A percentile compares a stretch with the other conserved stretches of the same genome.
These are phyloP conservation scores for Ormyrus pomaceus DNA, from an alignment of 2,888 invertebrate genomes.

Conservation along the genomic window DNA sequence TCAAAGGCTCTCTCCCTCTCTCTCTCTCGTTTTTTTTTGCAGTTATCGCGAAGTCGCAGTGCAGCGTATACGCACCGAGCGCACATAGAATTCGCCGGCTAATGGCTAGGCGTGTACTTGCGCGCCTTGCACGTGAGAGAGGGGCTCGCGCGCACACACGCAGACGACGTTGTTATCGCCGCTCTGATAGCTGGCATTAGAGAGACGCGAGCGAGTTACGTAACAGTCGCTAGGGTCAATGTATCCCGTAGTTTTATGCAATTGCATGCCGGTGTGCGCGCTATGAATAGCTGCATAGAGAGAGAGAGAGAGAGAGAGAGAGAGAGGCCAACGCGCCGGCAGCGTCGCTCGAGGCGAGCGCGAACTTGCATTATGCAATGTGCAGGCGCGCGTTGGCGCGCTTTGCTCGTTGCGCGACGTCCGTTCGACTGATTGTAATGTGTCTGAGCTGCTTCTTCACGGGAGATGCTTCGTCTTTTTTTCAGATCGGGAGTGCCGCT, in stretches of 20 bases:
- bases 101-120: no score
- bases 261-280: conserved; percentile 67
- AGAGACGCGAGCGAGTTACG: conserved; percentile 52
- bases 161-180: conserved; percentile 64
- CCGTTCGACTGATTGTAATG: no score
- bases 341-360: conserved; percentile 1
- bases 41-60: neutral
- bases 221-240: conserved; percentile 69
- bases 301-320: no score
- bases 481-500: no score
- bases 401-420: neutral
- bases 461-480: no score
- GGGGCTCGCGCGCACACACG: neutral
- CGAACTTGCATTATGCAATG: conserved; percentile 32
- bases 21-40: conserved; percentile 23
- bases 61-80: neutral
- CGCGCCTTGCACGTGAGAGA: no score
- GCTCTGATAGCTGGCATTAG: conserved; percentile 63
- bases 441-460: no score
- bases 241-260: conserved; percentile 74
- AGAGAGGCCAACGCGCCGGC: conserved; percentile 7
- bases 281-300: conserved; percentile 47
- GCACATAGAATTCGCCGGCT: neutral
- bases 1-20: neutral
- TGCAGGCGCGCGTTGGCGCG: conserved; percentile 1